Conservation (phyloP, 2,113 vertebrate species). For the Marcusenius ussheri region DNA sequence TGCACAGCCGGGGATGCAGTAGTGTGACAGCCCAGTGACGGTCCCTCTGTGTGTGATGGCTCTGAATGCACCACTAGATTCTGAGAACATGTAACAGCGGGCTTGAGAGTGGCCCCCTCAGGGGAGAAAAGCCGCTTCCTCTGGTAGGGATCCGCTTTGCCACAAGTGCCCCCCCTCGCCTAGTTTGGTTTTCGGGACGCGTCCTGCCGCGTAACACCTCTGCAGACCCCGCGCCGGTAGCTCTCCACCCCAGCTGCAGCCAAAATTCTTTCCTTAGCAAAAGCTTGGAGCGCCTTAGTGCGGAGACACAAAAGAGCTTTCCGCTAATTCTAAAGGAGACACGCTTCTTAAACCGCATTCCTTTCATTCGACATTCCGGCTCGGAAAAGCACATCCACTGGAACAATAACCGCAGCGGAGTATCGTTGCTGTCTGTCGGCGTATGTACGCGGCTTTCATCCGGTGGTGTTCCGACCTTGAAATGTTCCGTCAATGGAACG, state of each 20-base stretch:
- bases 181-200: neutral
- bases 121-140: neutral
- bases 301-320: neutral
- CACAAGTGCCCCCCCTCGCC: neutral
- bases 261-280: neutral
- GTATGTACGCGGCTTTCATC: constrained; percentile 40
- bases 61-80: neutral
- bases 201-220: neutral
- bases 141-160: neutral
- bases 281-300: neutral
- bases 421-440: neutral
- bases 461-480: constrained; percentile 58
- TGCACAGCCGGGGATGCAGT: neutral
- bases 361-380: neutral
- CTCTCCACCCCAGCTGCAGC: neutral
- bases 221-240: neutral
- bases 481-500: constrained; percentile 57
- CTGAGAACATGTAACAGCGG: neutral
- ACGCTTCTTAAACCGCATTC: neutral
- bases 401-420: neutral
- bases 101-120: neutral
- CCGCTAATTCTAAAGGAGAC: neutral
- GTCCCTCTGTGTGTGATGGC: neutral
- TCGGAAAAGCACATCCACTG: neutral
- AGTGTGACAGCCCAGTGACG: neutral